Conservation (phyloP, 2,113 vertebrate genomes). For the Hypomesus transpacificus region DNA sequence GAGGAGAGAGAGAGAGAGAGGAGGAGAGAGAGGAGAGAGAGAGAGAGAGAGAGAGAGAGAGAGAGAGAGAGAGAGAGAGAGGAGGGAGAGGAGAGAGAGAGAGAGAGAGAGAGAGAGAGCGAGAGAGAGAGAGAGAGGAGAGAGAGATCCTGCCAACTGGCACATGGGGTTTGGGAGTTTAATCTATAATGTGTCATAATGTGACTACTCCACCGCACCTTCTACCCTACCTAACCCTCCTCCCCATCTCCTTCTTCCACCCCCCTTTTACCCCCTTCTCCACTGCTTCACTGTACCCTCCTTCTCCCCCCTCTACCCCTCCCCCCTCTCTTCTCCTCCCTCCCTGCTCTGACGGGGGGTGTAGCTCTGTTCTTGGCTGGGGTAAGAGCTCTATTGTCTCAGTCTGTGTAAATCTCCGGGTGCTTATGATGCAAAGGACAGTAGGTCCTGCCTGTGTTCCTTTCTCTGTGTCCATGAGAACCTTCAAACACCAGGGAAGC, state of each 20-base stretch:
- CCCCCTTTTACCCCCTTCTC: conserved; percentile 16
- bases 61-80: conserved; percentile 13
- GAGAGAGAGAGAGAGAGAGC: not conserved
- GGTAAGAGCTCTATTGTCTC: conserved; percentile 32
- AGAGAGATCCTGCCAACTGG: conserved; percentile 33
- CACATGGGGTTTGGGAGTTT: conserved; percentile 26
- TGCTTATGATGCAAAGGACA: conserved; percentile 9
- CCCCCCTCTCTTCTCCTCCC: too few species aligned
- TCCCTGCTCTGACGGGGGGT: too few species aligned
- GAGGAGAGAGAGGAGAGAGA: too few species aligned
- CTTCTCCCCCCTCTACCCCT: too few species aligned
- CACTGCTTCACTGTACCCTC: conserved; percentile 1
- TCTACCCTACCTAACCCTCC: too few species aligned
- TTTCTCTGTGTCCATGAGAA: not conserved
- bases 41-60: conserved; percentile 1
- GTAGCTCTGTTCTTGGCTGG: not conserved
- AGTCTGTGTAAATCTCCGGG: conserved; percentile 22
- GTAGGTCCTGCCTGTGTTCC: conserved; percentile 1
- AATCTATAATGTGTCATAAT: conserved; percentile 41
- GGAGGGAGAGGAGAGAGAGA: not conserved
- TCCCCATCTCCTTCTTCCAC: conserved; percentile 11
- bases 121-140: not conserved
- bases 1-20: too few species aligned
- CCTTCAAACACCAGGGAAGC: not conserved
- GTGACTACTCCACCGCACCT: not conserved